Evolutionary conservation across 2,113 vertebrate species (phyloP).

Genomic region (Chaenogobius annularis): DNA sequence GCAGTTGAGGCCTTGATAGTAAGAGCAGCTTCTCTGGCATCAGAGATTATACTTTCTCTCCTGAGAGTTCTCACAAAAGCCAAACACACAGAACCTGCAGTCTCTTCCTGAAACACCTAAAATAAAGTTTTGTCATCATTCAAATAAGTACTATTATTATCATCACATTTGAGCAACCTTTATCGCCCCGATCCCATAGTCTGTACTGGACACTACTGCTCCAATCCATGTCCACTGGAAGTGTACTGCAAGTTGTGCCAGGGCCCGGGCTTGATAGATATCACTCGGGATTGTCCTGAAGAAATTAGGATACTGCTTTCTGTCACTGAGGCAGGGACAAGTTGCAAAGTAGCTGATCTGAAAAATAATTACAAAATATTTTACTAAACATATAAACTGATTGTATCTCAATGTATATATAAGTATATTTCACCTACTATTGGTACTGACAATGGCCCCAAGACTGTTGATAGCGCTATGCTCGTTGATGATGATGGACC

Average conservation of each 20-base stretch:
- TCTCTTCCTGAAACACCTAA: conserved; percentile 64
- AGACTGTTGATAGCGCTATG: conserved; percentile 63
- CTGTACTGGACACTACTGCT: conserved; percentile 70
- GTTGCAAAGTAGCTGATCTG: conserved; percentile 78
- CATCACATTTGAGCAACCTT: conserved; percentile 48
- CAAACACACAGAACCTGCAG: conserved; percentile 65
- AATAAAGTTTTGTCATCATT: not conserved
- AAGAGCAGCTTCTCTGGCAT: conserved; percentile 60
- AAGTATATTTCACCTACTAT: conserved; percentile 62
- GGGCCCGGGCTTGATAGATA: conserved; percentile 70
- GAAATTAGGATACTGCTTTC: conserved; percentile 70
- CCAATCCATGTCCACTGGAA: conserved; percentile 81
- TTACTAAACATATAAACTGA: not conserved
- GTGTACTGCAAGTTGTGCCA: conserved; percentile 68
- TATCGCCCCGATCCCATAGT: conserved; percentile 71
- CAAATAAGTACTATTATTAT: not conserved
- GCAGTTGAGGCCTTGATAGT: conserved; percentile 68
- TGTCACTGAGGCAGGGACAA: conserved; percentile 77
- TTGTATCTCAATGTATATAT: not conserved
- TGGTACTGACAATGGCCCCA: conserved; percentile 69
- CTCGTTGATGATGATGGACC: conserved; percentile 68
- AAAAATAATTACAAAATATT: not conserved
- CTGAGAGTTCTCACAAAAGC: conserved; percentile 71
- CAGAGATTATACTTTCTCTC: conserved; percentile 57
- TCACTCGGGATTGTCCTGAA: conserved; percentile 81